Evolutionary conservation across 2,888 invertebrate genomes (phyloP).

Genomic region (Rotaria socialis): DNA sequence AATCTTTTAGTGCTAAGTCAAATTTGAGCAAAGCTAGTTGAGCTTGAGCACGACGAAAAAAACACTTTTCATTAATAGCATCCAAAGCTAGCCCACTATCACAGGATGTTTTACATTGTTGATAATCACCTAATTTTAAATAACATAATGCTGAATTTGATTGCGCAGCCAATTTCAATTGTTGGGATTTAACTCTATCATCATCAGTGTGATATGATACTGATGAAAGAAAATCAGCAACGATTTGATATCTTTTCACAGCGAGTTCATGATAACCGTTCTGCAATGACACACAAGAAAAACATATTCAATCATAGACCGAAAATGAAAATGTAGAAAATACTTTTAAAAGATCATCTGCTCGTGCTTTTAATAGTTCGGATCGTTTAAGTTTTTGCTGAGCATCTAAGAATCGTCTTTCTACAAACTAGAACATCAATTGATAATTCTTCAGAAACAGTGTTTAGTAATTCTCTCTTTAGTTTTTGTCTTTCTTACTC

Average conservation of each 20-base stretch:
- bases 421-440: slow-evolving; percentile 65
- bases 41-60: slow-evolving; percentile 81
- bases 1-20: slow-evolving; percentile 73
- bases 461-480: neutral
- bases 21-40: slow-evolving; percentile 72
- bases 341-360: slow-evolving; percentile 79
- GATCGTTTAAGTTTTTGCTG: slow-evolving; percentile 76
- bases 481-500: slow-evolving; percentile 60
- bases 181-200: slow-evolving; percentile 61
- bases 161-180: slow-evolving; percentile 69
- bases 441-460: neutral
- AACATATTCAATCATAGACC: neutral
- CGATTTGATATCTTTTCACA: slow-evolving; percentile 78
- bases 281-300: slow-evolving; percentile 48
- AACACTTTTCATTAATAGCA: slow-evolving; percentile 76
- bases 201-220: slow-evolving; percentile 62
- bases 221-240: slow-evolving; percentile 67
- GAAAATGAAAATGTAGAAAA: neutral
- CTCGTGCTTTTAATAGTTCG: slow-evolving; percentile 80
- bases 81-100: slow-evolving; percentile 73
- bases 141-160: slow-evolving; percentile 78
- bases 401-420: slow-evolving; percentile 75
- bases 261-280: slow-evolving; percentile 72
- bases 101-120: slow-evolving; percentile 72
- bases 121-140: slow-evolving; percentile 70